Conservation (phyloP, 2,888 invertebrate species). For the Euproctis similis region DNA sequence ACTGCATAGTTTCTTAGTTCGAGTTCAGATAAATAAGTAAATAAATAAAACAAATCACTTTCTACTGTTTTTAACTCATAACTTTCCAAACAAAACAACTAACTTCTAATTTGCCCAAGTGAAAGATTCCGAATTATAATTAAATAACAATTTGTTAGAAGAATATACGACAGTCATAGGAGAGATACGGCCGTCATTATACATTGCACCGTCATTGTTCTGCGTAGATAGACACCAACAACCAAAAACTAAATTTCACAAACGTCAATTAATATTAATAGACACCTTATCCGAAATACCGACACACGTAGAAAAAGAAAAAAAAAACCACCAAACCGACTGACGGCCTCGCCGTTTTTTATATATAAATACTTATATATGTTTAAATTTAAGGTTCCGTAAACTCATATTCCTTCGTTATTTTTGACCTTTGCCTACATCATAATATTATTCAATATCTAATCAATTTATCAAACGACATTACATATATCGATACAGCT, state of each 20-base stretch:
- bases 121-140: conserved; percentile 9
- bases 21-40: too few species aligned
- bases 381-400: conserved; percentile 24
- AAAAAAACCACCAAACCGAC: conserved; percentile 28
- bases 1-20: too few species aligned
- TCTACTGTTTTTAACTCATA: background rate
- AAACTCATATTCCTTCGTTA: conserved; percentile 2
- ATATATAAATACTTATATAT: too few species aligned
- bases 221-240: too few species aligned
- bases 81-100: conserved; percentile 1
- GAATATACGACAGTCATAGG: too few species aligned
- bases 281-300: conserved; percentile 41
- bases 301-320: too few species aligned
- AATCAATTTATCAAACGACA: conserved; percentile 1
- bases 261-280: conserved; percentile 60
- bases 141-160: conserved; percentile 26
- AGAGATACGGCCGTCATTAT: conserved; percentile 37
- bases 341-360: conserved; percentile 24
- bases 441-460: background rate
- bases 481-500: conserved; percentile 6
- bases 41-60: too few species aligned
- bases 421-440: conserved; percentile 1
- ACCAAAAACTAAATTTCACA: conserved; percentile 37
- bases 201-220: conserved; percentile 54
- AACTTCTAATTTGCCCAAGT: conserved; percentile 7